phyloP scores from a whole-genome alignment of 2,113 vertebrate genomes.

The Heterotilapia buettikoferi region DNA sequence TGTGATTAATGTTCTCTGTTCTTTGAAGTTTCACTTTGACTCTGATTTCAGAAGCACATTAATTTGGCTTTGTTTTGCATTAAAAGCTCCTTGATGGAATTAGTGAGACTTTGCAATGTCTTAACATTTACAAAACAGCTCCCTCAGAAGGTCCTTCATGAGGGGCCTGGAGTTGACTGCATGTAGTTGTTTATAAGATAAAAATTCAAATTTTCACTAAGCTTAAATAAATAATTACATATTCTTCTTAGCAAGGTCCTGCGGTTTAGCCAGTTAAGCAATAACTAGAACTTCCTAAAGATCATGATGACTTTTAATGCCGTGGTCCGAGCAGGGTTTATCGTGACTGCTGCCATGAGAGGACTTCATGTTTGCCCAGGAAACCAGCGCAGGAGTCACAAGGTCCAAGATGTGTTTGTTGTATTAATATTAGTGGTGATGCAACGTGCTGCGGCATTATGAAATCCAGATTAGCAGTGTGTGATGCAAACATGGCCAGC shows the following conservation, averaged over 20 bases:
- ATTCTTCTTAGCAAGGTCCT: not conserved
- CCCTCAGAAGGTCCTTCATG: not conserved
- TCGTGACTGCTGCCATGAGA: not conserved
- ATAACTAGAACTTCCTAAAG: not conserved
- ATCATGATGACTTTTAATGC: not conserved
- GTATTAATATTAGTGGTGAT: slow-evolving; percentile 32
- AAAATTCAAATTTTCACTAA: not conserved
- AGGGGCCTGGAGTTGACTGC: not conserved
- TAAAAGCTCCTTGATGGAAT: slow-evolving; percentile 20
- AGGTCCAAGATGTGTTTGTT: slow-evolving; percentile 1
- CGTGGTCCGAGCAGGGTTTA: not conserved
- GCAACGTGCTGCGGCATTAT: slow-evolving; percentile 31
- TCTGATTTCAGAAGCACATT: slow-evolving; percentile 51
- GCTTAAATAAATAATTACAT: not conserved
- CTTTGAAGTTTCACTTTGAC: slow-evolving; percentile 53
- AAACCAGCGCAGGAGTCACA: not conserved
- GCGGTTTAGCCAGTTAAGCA: not conserved
- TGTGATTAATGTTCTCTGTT: slow-evolving; percentile 34
- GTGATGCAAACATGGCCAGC: slow-evolving; percentile 31
- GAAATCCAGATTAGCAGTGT: slow-evolving; percentile 46
- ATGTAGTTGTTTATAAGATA: not conserved
- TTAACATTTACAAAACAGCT: slow-evolving; percentile 31
- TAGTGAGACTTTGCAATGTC: slow-evolving; percentile 9
- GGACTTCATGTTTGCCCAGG: not conserved
- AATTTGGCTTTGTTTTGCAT: slow-evolving; percentile 32